Conservation (phyloP, 2,113 vertebrate species). For the Eonycteris spelaea region DNA sequence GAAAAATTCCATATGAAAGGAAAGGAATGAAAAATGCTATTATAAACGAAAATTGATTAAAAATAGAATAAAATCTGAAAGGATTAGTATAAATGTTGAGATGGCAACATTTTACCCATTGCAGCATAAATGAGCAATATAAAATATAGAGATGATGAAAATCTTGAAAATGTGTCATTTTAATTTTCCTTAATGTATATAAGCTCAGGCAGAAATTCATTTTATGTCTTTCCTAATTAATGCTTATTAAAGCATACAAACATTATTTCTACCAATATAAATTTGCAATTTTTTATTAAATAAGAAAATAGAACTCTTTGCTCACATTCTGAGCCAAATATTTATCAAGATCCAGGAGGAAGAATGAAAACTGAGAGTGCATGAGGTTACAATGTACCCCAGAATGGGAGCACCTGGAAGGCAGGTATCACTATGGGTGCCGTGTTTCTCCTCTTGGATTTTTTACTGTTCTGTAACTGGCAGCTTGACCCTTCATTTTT, state of each 20-base stretch:
- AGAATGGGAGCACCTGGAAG: neutral
- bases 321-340: neutral
- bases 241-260: neutral
- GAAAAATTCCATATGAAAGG: neutral
- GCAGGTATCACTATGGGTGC: neutral
- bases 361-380: neutral
- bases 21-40: neutral
- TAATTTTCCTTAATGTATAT: neutral
- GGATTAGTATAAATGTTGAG: neutral
- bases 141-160: neutral
- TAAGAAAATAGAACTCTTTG: neutral
- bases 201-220: neutral
- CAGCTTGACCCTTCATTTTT: neutral
- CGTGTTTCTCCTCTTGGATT: neutral
- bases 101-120: neutral
- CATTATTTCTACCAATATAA: neutral
- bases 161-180: neutral
- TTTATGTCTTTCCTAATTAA: constrained; percentile 27
- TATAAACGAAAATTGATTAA: neutral
- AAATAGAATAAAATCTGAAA: constrained; percentile 14
- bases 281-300: neutral
- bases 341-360: neutral
- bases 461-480: neutral
- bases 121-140: neutral
- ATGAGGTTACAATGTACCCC: neutral